Base-by-base conservation (phyloP, 1,140 invertebrate species). In the Hetaerina americana region DNA sequence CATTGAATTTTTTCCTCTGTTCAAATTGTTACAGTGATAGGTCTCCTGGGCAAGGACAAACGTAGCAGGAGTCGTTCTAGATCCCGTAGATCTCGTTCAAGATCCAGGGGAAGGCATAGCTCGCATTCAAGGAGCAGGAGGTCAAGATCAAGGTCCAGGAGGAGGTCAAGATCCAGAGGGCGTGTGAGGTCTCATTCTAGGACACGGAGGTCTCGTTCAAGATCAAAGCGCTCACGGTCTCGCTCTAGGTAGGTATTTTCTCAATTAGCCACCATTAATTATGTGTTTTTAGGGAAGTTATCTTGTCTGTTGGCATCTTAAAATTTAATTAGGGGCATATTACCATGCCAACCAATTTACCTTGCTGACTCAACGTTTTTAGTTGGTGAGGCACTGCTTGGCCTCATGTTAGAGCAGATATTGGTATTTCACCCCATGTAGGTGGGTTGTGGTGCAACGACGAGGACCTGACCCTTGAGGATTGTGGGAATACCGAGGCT, bases 31-130 rank as follows among this genome's bases (percentile, higher is more conserved):
- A n/a, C 70, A 67, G 90, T 93, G 70, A 92, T 93, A 76, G 90
- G 91, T 2, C 87, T 93, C 82, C 77, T 93, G 10, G 91, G 90
- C 0, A 93, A 93, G 80, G 91, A 94, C 72, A 93, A 93, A 77
- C 74, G 75, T 67, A 83, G 90, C 73, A 87, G 89, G 77, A 80
- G 84, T 22, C 81, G 80, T 72, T 79, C 78, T 75, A 75, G 79
- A 22, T 77, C 77, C 26, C 74, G 79, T 66, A 83, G 84, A 73
- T 83, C 82, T 0, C 79, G 86, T 27, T 87, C 85, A 0, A 77
- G 85, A 5, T 85, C 84, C 0, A 79, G 70, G n/a, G 26, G 78
- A 24, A 72, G 79, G 12, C 80, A 80, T 3, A 75, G 78, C 5
- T 83, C 81, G 8, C 75, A 81, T 66, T 68, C 71, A 40, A 68